Evolutionary conservation across 37 sponge, comb jelly and placozoan genomes (phyloP), one percentile per base, ranked within the genome.

Genomic region (Mnemiopsis leidyi): DNA sequence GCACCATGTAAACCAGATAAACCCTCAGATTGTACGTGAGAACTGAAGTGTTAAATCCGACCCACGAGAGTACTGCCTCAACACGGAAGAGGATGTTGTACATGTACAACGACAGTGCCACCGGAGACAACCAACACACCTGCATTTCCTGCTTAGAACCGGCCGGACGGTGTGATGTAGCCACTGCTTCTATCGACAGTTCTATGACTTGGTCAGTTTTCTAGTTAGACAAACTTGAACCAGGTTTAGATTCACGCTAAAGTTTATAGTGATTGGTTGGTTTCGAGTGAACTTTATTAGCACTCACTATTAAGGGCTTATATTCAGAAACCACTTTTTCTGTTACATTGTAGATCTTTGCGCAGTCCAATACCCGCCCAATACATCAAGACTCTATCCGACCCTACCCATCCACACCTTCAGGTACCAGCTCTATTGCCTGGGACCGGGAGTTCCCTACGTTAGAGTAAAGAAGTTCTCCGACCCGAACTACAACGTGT

Each of bases 61-160:
- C 23, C 82, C 21, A 79, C 37, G 37, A 79, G 82, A 1, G 23
- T 1, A 32, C 36, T 1, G 23, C 82, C 23, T 29, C 21, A 7
- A 79, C 82, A 34, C 34, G 36, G 2, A 79, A 79, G 37, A 32
- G 82, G 21, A 79, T 79, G 82, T 79, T 79, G 36, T 79, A 31
- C 36, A 33, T 79, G 82, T 79, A 79, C 82, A 28, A 79, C 21
- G 82, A 23, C 21, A 5, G 16, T 20, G 82, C 82, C 1, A 33
- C 9, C 3, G 36, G 29, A 7, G 37, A 79, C 5, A 31, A 34
- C 23, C 61, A 48, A 13, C 82, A 79, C 82, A 36, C 82, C 36
- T 79, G 82, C 21, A 79, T 79, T 31, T 79, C 82, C 21, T 79
- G 82, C 21, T 79, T 79, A 36, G 82, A 79, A 33, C 82, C 82